Evolutionary conservation across 2,797 vertebrate genomes (phyloP).

Genomic region (Muraenolepis orangiensis): DNA sequence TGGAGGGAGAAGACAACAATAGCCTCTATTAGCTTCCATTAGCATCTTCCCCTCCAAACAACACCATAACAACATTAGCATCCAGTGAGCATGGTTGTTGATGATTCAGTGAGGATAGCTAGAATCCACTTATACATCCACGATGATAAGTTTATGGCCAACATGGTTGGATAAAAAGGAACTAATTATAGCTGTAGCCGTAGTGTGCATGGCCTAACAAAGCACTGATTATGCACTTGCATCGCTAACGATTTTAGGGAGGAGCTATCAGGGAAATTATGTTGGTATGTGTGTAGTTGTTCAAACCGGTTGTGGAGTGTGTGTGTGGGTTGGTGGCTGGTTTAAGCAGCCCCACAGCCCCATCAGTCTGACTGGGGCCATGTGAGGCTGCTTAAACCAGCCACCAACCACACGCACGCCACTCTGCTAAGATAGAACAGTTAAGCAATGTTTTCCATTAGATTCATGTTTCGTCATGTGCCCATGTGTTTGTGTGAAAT

Average conservation of each 20-base stretch:
- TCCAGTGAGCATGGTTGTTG: conserved; percentile 2
- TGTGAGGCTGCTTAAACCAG: no score
- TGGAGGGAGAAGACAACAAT: conserved; percentile 57
- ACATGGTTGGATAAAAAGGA: neutral
- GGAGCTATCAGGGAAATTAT: neutral
- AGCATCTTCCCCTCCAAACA: conserved; percentile 25
- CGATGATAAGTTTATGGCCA: neutral
- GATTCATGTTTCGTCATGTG: neutral
- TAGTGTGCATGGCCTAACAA: conserved; percentile 15
- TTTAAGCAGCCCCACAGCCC: no score
- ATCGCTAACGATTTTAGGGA: neutral
- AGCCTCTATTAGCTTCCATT: conserved; percentile 23
- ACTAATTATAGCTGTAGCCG: neutral
- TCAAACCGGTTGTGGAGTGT: neutral
- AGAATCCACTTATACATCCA: neutral
- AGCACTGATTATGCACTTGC: conserved; percentile 7
- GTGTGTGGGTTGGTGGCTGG: no score
- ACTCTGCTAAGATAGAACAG: no score
- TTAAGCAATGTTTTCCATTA: neutral
- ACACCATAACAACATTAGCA: conserved; percentile 17
- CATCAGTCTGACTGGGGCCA: no score
- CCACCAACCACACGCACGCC: no score
- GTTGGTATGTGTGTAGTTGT: neutral
- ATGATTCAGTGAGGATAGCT: conserved; percentile 1
- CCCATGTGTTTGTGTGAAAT: neutral